Conservation (phyloP, 2,888 invertebrate genomes). For the Agonum fuliginosum region DNA sequence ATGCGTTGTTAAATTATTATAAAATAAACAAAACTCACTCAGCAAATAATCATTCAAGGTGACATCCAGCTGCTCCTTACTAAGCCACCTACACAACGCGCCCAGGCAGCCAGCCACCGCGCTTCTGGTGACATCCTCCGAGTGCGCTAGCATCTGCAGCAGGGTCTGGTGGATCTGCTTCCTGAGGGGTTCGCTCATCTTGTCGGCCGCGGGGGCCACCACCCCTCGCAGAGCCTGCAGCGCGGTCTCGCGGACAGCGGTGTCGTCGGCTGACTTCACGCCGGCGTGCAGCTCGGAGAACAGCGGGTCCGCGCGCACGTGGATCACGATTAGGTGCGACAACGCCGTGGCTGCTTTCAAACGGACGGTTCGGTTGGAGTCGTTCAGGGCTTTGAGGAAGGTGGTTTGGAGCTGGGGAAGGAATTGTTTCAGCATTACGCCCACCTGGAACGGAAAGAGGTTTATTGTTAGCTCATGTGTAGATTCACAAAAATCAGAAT, state of each 20-base stretch:
- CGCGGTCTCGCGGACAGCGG: constrained; percentile 92
- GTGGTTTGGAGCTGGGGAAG: constrained; percentile 98
- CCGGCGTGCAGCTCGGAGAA: constrained; percentile 93
- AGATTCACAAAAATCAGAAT: too few species aligned
- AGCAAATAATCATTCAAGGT: constrained; percentile 86
- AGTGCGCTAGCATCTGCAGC: constrained; percentile 79
- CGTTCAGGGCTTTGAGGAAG: constrained; percentile 95
- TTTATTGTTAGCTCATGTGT: too few species aligned
- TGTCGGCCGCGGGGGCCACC: constrained; percentile 89
- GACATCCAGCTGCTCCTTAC: constrained; percentile 82
- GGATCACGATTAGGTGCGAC: constrained; percentile 91
- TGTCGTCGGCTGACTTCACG: constrained; percentile 89
- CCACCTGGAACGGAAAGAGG: constrained; percentile 78
- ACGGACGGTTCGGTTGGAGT: constrained; percentile 90
- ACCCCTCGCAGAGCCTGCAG: constrained; percentile 92
- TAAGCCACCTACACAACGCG: constrained; percentile 85
- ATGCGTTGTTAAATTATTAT: too few species aligned
- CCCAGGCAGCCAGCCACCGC: constrained; percentile 94
- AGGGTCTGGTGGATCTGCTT: constrained; percentile 84
- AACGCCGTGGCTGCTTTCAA: constrained; percentile 93
- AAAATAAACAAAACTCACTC: constrained; percentile 72
- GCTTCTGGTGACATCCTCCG: constrained; percentile 87
- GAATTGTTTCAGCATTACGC: constrained; percentile 96
- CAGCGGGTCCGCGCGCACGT: constrained; percentile 95
- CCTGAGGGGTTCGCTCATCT: constrained; percentile 88